A percentile compares a stretch with the other conserved stretches of the same genome.
These are phyloP conservation scores for Limosa lapponica DNA, from an alignment of 2,797 vertebrate species.

Conservation along the genomic window DNA sequence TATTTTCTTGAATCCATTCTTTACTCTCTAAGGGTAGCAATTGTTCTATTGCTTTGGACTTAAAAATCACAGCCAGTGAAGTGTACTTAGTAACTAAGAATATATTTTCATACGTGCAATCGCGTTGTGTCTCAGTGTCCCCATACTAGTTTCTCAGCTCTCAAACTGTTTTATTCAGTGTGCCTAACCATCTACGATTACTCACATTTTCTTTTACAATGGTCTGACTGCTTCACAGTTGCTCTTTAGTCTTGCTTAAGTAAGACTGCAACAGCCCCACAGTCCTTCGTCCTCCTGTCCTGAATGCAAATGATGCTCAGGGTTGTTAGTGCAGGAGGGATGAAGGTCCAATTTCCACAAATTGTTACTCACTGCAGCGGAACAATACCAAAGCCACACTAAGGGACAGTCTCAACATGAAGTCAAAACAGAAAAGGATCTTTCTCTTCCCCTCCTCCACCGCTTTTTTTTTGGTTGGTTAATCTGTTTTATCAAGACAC, in stretches of 20 bases:
- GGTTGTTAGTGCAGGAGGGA: neutral
- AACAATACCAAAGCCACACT: neutral
- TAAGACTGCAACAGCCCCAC: neutral
- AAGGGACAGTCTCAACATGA: neutral
- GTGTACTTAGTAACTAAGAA: neutral
- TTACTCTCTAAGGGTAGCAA: neutral
- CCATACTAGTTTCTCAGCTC: conserved; percentile 9
- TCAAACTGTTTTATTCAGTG: conserved; percentile 30
- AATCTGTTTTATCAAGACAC: neutral
- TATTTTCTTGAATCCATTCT: neutral
- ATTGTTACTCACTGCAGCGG: neutral
- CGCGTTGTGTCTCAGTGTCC: neutral
- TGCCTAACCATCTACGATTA: conserved; percentile 35
- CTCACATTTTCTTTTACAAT: conserved; percentile 18
- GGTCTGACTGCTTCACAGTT: conserved; percentile 10
- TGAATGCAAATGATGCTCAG: neutral
- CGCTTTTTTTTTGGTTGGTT: neutral
- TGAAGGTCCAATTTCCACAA: neutral
- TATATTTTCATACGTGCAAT: neutral
- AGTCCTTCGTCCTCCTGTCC: neutral
- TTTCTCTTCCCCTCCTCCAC: neutral
- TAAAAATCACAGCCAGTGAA: neutral
- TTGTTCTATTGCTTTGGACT: neutral
- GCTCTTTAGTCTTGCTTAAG: conserved; percentile 41
- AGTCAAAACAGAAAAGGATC: neutral